A percentile compares a stretch with the other conserved stretches of the same genome.
These are phyloP conservation scores for Rotaria socialis DNA, from an alignment of 2,888 invertebrate species.

Conservation along the genomic window DNA sequence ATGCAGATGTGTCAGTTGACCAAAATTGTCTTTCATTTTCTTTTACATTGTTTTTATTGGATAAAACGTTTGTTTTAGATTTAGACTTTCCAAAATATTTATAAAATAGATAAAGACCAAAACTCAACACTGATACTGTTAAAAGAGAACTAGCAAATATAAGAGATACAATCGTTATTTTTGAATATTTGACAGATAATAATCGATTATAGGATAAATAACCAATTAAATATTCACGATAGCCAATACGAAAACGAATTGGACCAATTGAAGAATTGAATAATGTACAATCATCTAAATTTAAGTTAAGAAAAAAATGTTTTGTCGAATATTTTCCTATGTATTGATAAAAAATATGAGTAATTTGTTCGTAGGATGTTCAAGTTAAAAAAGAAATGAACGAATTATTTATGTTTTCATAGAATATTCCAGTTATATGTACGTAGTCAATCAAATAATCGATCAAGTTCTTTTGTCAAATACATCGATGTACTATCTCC, in stretches of 20 bases:
- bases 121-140: neutral
- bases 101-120: neutral
- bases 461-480: no score
- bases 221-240: slow-evolving; percentile 35
- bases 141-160: neutral
- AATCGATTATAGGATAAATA: slow-evolving; percentile 1
- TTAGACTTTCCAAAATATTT: neutral
- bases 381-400: no score
- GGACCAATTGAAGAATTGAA: neutral
- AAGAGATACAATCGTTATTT: neutral
- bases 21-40: neutral
- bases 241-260: slow-evolving; percentile 24
- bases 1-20: slow-evolving; percentile 34
- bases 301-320: neutral
- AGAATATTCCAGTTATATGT: no score
- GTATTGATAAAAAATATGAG: no score
- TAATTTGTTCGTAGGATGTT: no score
- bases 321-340: no score
- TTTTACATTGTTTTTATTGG: neutral
- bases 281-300: neutral
- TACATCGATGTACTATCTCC: no score
- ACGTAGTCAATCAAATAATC: no score
- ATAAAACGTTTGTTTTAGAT: neutral
- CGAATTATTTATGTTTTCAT: no score
- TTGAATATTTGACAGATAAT: neutral